Conservation (phyloP, 2,888 invertebrate species). For the Mayetiola destructor region DNA sequence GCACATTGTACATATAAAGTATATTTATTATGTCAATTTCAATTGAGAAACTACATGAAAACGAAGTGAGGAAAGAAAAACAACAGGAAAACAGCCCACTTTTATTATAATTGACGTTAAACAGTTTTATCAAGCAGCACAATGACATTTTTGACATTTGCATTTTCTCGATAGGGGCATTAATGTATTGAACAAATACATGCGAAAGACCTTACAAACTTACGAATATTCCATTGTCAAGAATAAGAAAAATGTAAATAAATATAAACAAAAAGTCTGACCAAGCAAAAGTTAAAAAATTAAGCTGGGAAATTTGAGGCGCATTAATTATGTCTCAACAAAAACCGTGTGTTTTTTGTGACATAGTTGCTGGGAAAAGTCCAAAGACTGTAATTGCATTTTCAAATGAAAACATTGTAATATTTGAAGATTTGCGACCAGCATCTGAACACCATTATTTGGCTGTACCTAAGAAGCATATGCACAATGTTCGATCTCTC, state of each 20-base stretch:
- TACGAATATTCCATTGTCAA: background rate
- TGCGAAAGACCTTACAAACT: background rate
- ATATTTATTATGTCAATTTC: no score
- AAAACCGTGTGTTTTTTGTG: slow-evolving; percentile 53
- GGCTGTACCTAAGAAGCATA: slow-evolving; percentile 62
- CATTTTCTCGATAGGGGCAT: slow-evolving; percentile 2
- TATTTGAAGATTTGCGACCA: slow-evolving; percentile 73
- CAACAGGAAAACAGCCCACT: slow-evolving; percentile 8
- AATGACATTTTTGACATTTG: slow-evolving; percentile 1
- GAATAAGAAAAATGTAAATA: background rate
- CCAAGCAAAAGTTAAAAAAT: no score
- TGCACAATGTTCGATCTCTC: slow-evolving; percentile 56
- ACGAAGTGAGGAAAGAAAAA: background rate
- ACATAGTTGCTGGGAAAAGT: slow-evolving; percentile 48
- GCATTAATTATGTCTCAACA: background rate
- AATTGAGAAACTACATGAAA: no score
- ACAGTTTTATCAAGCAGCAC: slow-evolving; percentile 7
- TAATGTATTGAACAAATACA: no score
- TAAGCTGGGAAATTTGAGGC: no score
- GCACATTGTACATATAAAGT: slow-evolving; percentile 6
- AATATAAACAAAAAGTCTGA: background rate
- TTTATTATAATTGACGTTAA: slow-evolving; percentile 7
- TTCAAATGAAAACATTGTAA: slow-evolving; percentile 59
- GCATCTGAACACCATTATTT: slow-evolving; percentile 66
- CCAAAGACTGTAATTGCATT: slow-evolving; percentile 45